These are phyloP conservation scores for Acanthochromis polyacanthus DNA, from an alignment of 2,113 vertebrate species.

Conservation along the genomic window DNA sequence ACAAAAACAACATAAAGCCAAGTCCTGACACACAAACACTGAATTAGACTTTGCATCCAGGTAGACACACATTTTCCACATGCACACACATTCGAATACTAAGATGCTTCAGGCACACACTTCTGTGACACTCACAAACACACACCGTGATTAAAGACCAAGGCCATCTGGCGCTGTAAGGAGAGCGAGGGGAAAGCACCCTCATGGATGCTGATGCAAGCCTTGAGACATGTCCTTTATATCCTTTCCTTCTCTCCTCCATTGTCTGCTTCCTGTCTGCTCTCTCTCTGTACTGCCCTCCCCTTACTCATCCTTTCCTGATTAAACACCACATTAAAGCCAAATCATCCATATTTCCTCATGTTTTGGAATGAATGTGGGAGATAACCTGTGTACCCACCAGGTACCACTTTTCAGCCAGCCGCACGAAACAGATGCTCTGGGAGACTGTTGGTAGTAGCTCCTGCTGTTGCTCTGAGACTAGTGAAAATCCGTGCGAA, in stretches of 20 bases:
- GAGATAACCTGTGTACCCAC: slow-evolving; percentile 55
- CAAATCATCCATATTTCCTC: slow-evolving; percentile 53
- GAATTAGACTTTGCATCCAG: slow-evolving; percentile 38
- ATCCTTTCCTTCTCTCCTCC: slow-evolving; percentile 50
- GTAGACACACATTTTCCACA: slow-evolving; percentile 17
- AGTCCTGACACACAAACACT: slow-evolving; percentile 34
- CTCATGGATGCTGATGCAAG: slow-evolving; percentile 77
- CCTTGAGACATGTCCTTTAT: slow-evolving; percentile 71
- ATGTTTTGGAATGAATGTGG: slow-evolving; percentile 44
- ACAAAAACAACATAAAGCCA: slow-evolving; percentile 44
- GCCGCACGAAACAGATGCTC: slow-evolving; percentile 65
- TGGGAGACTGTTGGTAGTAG: slow-evolving; percentile 31
- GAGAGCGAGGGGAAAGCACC: slow-evolving; percentile 61
- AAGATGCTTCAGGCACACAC: slow-evolving; percentile 29
- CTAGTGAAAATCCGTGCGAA: slow-evolving; percentile 51
- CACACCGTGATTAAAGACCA: slow-evolving; percentile 77
- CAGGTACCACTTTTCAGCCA: slow-evolving; percentile 57
- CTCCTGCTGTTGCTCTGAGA: slow-evolving; percentile 52
- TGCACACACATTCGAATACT: slow-evolving; percentile 1
- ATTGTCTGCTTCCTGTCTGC: slow-evolving; percentile 43
- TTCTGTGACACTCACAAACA: slow-evolving; percentile 20
- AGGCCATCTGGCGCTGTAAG: slow-evolving; percentile 75
- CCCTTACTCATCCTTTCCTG: slow-evolving; percentile 14
- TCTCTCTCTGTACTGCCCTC: slow-evolving; percentile 20
- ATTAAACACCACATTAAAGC: slow-evolving; percentile 55